phyloP scores from a whole-genome alignment of 2,888 invertebrate species.

The Nemotelus nigrinus region DNA sequence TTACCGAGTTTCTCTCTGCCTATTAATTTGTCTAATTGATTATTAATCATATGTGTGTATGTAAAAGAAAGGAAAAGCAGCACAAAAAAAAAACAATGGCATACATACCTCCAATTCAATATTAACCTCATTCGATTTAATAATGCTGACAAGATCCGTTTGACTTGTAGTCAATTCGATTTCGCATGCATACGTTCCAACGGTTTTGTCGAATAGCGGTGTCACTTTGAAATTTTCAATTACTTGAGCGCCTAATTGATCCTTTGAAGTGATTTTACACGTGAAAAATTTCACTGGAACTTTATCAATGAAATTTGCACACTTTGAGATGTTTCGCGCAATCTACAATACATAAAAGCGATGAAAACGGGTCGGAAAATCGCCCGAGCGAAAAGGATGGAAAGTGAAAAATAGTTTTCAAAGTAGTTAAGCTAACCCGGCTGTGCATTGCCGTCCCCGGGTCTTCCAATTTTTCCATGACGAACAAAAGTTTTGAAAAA shows the following conservation, averaged over 20 bases:
- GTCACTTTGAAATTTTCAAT: constrained; percentile 59
- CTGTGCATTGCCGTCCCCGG: too few relatives aligned
- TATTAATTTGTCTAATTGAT: too few relatives aligned
- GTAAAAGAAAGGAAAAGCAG: too few relatives aligned
- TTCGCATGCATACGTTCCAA: constrained; percentile 62
- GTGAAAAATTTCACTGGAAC: constrained; percentile 59
- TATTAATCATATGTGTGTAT: too few relatives aligned
- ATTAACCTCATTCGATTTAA: constrained; percentile 61
- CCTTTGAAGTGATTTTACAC: constrained; percentile 60
- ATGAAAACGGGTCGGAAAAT: background rate
- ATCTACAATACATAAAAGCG: constrained; percentile 54
- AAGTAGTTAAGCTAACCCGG: too few relatives aligned
- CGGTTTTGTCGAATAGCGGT: constrained; percentile 59
- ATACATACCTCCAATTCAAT: constrained; percentile 61
- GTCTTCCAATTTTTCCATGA: background rate
- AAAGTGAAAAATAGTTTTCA: background rate
- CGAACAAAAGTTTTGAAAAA: background rate
- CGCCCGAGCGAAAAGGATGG: background rate
- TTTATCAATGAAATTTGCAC: constrained; percentile 58
- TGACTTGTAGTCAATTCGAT: constrained; percentile 59
- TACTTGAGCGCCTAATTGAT: constrained; percentile 57
- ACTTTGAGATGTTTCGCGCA: constrained; percentile 61
- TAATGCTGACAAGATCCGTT: constrained; percentile 58
- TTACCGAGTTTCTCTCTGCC: too few relatives aligned
- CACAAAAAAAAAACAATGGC: too few relatives aligned